phyloP scores from a whole-genome alignment of 2,113 vertebrate species.

The Coregonus clupeaformis region DNA sequence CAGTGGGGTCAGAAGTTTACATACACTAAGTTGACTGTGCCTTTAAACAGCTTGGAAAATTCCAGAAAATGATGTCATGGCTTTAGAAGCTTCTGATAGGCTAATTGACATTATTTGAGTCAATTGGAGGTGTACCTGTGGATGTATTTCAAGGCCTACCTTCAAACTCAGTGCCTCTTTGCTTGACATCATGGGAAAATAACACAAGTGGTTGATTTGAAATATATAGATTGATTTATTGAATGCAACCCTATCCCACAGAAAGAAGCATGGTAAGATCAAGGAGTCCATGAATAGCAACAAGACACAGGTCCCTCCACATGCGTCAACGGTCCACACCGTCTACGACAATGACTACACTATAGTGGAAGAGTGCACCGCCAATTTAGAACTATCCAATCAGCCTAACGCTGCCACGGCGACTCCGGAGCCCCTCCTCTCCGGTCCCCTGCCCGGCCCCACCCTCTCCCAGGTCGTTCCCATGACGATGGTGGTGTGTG shows the following conservation, averaged over 20 bases:
- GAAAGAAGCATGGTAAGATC: slow-evolving; percentile 39
- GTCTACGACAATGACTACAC: slow-evolving; percentile 77
- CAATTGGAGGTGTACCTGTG: too few relatives aligned
- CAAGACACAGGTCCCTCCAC: not conserved
- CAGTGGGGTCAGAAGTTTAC: too few relatives aligned
- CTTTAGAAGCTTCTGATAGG: too few relatives aligned
- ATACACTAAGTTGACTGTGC: too few relatives aligned
- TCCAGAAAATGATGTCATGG: too few relatives aligned
- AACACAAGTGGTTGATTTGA: too few relatives aligned
- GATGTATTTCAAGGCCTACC: too few relatives aligned
- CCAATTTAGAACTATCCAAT: slow-evolving; percentile 54
- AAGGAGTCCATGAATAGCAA: slow-evolving; percentile 9
- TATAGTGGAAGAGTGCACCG: slow-evolving; percentile 71
- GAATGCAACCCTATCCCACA: slow-evolving; percentile 11
- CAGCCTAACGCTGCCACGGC: slow-evolving; percentile 35
- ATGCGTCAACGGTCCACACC: not conserved
- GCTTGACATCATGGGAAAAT: too few relatives aligned
- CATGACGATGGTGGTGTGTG: slow-evolving; percentile 54
- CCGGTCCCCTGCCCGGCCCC: slow-evolving; percentile 19
- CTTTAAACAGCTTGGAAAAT: too few relatives aligned
- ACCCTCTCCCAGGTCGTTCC: slow-evolving; percentile 41
- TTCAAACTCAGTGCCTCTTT: too few relatives aligned
- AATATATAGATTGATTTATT: too few relatives aligned
- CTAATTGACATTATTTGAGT: too few relatives aligned
- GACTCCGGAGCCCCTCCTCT: not conserved